phyloP scores from a whole-genome alignment of 2,888 invertebrate species.

The Icerya purchasi region DNA sequence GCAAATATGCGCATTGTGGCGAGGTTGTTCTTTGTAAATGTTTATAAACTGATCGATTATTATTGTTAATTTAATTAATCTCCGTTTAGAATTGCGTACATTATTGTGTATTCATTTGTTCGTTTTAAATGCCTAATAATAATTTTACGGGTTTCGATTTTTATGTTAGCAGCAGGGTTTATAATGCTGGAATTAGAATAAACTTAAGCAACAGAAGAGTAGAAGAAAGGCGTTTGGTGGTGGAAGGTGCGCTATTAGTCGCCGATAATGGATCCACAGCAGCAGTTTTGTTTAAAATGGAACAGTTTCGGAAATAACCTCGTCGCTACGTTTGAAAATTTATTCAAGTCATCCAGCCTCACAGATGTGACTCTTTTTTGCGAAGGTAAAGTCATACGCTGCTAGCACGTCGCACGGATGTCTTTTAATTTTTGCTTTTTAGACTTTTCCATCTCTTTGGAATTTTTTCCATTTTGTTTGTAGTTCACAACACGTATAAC shows the following conservation, averaged over 20 bases:
- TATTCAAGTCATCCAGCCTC: constrained; percentile 79
- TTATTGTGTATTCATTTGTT: too few species aligned
- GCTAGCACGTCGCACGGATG: too few species aligned
- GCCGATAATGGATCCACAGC: constrained; percentile 67
- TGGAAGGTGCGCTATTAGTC: constrained; percentile 10
- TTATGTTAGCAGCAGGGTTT: constrained; percentile 13
- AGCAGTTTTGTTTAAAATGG: constrained; percentile 89
- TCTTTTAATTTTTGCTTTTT: too few species aligned
- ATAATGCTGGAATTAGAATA: constrained; percentile 15
- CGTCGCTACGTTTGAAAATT: constrained; percentile 75
- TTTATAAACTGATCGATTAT: too few species aligned
- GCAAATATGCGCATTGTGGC: too few species aligned
- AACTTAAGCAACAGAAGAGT: background rate
- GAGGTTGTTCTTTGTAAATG: too few species aligned
- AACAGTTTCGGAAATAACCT: constrained; percentile 86
- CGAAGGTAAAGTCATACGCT: constrained; percentile 62
- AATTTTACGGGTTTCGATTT: constrained; percentile 5
- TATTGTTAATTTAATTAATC: too few species aligned
- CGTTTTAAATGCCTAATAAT: too few species aligned
- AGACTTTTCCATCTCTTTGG: too few species aligned
- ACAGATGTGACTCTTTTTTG: constrained; percentile 82
- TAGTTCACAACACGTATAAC: too few species aligned
- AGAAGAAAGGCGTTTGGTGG: constrained; percentile 3
- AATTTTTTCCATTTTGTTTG: too few species aligned
- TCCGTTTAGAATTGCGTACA: too few species aligned